These are phyloP conservation scores for Lumbricus terrestris DNA, from an alignment of 2,888 invertebrate genomes.

Conservation along the genomic window DNA sequence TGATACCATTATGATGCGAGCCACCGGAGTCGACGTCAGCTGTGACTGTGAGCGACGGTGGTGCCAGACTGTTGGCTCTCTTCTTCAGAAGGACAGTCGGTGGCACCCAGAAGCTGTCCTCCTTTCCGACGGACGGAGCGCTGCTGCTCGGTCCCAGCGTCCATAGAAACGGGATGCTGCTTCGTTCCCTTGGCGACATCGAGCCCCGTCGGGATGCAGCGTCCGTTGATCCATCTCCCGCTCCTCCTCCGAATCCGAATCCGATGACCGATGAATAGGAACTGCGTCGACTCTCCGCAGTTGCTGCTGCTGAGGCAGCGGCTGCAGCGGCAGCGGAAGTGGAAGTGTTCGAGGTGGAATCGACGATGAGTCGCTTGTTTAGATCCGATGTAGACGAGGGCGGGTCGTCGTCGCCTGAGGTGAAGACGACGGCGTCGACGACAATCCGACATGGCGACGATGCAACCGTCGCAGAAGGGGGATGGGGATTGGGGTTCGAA, in stretches of 20 bases:
- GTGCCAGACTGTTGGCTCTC: slow-evolving; percentile 3
- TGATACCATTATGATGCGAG: background rate
- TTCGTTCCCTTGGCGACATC: background rate
- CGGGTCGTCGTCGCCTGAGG: background rate
- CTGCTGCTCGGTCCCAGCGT: background rate
- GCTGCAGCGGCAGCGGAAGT: background rate
- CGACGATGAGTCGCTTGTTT: too few relatives aligned
- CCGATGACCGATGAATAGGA: background rate
- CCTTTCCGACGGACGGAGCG: background rate
- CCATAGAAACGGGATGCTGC: background rate
- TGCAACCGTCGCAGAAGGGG: background rate
- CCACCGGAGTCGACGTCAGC: background rate
- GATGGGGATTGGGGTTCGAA: background rate
- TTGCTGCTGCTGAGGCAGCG: background rate
- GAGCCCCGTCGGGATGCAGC: background rate
- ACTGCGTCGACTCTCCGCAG: background rate
- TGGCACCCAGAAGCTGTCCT: slow-evolving; percentile 4
- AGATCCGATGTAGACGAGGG: background rate
- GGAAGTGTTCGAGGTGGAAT: background rate
- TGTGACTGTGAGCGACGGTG: background rate
- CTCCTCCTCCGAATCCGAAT: too few relatives aligned
- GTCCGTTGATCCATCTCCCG: background rate
- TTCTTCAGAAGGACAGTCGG: background rate
- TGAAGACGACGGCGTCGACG: background rate
- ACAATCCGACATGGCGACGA: background rate